These are phyloP conservation scores for Medauroidea extradentata DNA, from an alignment of 1,140 invertebrate genomes.

Conservation along the genomic window DNA sequence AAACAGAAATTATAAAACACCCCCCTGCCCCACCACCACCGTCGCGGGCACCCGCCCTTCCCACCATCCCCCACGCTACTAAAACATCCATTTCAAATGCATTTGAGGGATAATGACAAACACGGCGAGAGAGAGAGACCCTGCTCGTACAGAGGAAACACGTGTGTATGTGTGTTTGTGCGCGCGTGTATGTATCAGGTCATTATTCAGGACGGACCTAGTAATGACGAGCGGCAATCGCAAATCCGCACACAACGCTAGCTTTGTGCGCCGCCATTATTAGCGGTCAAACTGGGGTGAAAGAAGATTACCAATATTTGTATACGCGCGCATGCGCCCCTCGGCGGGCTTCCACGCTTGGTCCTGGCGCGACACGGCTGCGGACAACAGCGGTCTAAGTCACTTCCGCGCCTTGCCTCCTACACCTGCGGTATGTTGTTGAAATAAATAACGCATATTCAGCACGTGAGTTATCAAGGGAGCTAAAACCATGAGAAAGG, in stretches of 20 bases:
- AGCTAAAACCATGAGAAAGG: no score
- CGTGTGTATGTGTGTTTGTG: no score
- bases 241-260: slow-evolving; percentile 7
- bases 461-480: no score
- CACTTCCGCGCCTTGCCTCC: no score
- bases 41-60: background rate
- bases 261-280: background rate
- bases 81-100: slow-evolving; percentile 11
- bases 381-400: no score
- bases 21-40: background rate
- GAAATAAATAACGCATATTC: no score
- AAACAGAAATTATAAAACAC: slow-evolving; percentile 16
- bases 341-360: no score
- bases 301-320: slow-evolving; percentile 15
- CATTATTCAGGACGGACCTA: slow-evolving; percentile 7
- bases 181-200: slow-evolving; percentile 5
- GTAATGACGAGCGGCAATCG: slow-evolving; percentile 6
- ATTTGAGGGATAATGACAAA: slow-evolving; percentile 13
- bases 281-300: slow-evolving; percentile 10
- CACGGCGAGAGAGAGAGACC: background rate
- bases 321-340: background rate
- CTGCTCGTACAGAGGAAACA: no score
- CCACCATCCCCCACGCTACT: background rate
- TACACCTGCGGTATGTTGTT: no score
- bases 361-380: no score